Evolutionary conservation across 2,888 invertebrate species (phyloP).

Genomic region (Acronicta alni): DNA sequence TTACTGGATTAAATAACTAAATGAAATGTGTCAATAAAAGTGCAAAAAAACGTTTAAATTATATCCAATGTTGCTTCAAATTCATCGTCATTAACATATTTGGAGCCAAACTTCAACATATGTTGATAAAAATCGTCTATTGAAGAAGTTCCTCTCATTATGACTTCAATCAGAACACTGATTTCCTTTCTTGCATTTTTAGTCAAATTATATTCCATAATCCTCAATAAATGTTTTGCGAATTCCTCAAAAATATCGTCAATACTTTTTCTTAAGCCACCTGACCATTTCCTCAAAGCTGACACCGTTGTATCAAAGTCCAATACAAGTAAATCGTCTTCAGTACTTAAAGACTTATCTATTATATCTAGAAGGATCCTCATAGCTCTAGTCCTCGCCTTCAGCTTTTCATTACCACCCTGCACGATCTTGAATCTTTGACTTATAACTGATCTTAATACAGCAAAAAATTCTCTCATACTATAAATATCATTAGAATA

Average conservation of each 20-base stretch:
- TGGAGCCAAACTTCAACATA: constrained; percentile 63
- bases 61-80: constrained; percentile 1
- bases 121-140: constrained; percentile 35
- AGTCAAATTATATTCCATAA: constrained; percentile 54
- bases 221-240: constrained; percentile 19
- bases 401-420: constrained; percentile 32
- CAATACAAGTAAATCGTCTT: constrained; percentile 52
- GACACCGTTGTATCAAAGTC: constrained; percentile 53
- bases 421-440: constrained; percentile 57
- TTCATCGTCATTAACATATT: constrained; percentile 50
- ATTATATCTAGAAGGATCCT: constrained; percentile 67
- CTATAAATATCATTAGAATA: constrained; percentile 21
- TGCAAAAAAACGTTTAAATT: not conserved
- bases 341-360: constrained; percentile 60
- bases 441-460: constrained; percentile 48
- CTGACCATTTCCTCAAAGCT: constrained; percentile 53
- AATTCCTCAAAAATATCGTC: constrained; percentile 45
- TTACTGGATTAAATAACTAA: not conserved
- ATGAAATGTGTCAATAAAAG: not conserved
- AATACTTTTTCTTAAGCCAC: constrained; percentile 34
- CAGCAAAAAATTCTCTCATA: constrained; percentile 49
- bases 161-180: constrained; percentile 58
- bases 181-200: constrained; percentile 59
- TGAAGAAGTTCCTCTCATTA: constrained; percentile 51
- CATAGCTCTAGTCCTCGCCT: constrained; percentile 56